Evolutionary conservation across 2,888 invertebrate species (phyloP), one percentile per base, ranked within the genome.

Genomic region (Agrochola circellaris): DNA sequence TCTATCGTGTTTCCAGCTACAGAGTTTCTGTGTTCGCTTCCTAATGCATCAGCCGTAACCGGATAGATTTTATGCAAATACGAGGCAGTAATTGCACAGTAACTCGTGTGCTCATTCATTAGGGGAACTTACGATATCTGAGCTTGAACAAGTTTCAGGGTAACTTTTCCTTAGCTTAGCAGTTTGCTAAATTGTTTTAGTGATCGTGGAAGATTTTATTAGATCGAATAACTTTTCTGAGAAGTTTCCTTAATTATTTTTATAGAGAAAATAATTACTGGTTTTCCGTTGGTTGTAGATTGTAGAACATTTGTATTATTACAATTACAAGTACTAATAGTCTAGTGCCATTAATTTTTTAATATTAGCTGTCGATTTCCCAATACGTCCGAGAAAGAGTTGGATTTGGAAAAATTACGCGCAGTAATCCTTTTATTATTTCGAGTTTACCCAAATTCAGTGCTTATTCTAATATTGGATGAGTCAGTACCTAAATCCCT

Each of bases 91-190:
- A 93, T 93, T 93, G 92, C 92, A 86, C 89, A 87, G 91, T 92
- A 92, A 93, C 89, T 93, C 88, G 88, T 90, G 88, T 90, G 91
- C 91, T 91, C 91, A 90, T 93, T 94, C 93, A 94, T 94, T 94
- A 93, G 88, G 75, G 73, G 61, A 78, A 90, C 87, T 86, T 87
- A 85, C 85, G 86, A 84, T 87, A 89, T 89, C 75, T 86, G 86
- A 88, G 86, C 87, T 86, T 79, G 84, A 87, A 88, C 89, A 86
- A 88, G 88, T 89, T 90, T 87, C 83, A 82, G 69, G 68, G 71
- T 75, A 84, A 83, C 75, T 74, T 83, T 70, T 80, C 75, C 66
- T 78, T 73, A 68, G 73, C 68, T 77, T 65, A 72, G 84, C 77
- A 76, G 78, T 86, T 80, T 68, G 69, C 70, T 86, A 77, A 85